These are phyloP conservation scores for Linyphia triangularis DNA, from an alignment of 2,888 invertebrate genomes.

Conservation along the genomic window DNA sequence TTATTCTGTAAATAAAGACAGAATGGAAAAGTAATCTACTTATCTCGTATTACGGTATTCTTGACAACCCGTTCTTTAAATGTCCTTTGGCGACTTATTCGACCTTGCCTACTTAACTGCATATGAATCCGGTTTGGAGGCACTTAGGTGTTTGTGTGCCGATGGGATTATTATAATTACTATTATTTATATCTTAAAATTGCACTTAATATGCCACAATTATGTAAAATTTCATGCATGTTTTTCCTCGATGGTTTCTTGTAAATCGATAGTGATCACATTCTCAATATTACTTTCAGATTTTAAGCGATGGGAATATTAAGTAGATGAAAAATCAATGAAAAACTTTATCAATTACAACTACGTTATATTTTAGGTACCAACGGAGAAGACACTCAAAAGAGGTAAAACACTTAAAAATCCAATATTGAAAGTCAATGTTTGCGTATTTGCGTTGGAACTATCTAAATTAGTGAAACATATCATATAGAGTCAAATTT, in stretches of 20 bases:
- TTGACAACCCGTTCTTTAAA: background rate
- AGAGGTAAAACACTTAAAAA: too few relatives aligned
- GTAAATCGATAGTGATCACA: background rate
- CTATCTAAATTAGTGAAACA: too few relatives aligned
- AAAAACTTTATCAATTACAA: too few relatives aligned
- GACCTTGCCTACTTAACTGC: conserved; percentile 10
- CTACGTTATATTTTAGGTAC: too few relatives aligned
- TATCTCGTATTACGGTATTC: background rate
- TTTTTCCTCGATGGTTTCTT: background rate
- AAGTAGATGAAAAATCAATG: too few relatives aligned
- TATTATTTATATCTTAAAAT: background rate
- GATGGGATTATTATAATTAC: background rate
- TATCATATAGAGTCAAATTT: too few relatives aligned
- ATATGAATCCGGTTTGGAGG: background rate
- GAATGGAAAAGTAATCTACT: background rate
- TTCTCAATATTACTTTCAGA: background rate
- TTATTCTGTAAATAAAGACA: background rate
- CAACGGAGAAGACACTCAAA: too few relatives aligned
- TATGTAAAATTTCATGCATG: background rate
- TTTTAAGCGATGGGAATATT: too few relatives aligned
- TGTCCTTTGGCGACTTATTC: background rate
- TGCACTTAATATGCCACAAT: background rate
- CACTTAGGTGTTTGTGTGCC: background rate
- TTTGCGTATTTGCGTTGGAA: too few relatives aligned
- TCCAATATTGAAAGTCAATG: too few relatives aligned